Evolutionary conservation across 2,888 invertebrate species (phyloP).

Genomic region (Cosmopolites sordidus): DNA sequence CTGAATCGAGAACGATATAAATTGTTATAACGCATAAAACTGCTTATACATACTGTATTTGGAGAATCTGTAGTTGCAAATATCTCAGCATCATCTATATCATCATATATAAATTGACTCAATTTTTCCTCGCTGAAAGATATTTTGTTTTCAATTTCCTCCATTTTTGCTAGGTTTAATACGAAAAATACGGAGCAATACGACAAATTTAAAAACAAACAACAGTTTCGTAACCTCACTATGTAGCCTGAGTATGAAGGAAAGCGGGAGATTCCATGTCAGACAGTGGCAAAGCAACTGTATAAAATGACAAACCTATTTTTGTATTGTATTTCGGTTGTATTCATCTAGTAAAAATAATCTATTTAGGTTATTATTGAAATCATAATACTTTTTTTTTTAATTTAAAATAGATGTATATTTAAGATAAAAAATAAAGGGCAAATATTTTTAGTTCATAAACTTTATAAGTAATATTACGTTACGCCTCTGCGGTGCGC

Average conservation of each 20-base stretch:
- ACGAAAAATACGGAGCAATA: constrained; percentile 26
- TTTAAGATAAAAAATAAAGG: too few relatives aligned
- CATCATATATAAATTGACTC: constrained; percentile 17
- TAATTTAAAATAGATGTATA: too few relatives aligned
- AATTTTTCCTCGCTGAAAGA: constrained; percentile 8
- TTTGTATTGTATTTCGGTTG: too few relatives aligned
- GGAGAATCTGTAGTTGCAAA: constrained; percentile 1
- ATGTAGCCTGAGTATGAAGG: constrained; percentile 6
- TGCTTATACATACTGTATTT: too few relatives aligned
- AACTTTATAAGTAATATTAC: neutral
- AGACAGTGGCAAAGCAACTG: too few relatives aligned
- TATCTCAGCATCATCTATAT: constrained; percentile 21
- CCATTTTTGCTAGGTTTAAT: constrained; percentile 37
- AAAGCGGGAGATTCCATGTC: constrained; percentile 8
- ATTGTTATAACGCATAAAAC: too few relatives aligned
- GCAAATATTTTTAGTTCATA: too few relatives aligned
- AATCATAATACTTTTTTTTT: too few relatives aligned
- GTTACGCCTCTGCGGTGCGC: constrained; percentile 20
- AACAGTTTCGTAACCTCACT: constrained; percentile 10
- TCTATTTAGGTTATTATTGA: too few relatives aligned
- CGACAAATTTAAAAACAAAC: constrained; percentile 14
- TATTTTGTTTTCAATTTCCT: constrained; percentile 27
- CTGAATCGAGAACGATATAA: neutral
- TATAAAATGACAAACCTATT: too few relatives aligned
- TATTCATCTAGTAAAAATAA: too few relatives aligned